Evolutionary conservation across 2,113 vertebrate species (phyloP).

Genomic region (Elephas maximus): DNA sequence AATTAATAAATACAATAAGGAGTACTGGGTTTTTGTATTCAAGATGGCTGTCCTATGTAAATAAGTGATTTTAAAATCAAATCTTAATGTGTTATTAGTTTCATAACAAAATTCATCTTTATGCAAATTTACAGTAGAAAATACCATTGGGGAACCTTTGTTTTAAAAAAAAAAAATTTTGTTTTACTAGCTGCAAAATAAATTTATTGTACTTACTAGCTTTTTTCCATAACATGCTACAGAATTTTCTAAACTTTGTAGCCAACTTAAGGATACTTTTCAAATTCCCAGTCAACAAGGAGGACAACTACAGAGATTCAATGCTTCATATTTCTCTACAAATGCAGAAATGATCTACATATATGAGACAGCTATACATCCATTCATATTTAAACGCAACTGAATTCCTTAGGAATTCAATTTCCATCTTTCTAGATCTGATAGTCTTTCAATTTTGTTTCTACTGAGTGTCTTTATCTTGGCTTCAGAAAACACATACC

Average conservation of each 20-base stretch:
- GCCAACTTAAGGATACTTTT: slow-evolving; percentile 74
- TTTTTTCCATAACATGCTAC: slow-evolving; percentile 67
- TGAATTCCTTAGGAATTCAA: slow-evolving; percentile 80
- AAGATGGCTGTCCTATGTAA: neutral
- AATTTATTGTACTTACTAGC: slow-evolving; percentile 81
- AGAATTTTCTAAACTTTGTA: slow-evolving; percentile 78
- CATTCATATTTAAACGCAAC: slow-evolving; percentile 86
- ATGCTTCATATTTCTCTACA: slow-evolving; percentile 85
- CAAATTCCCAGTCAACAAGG: slow-evolving; percentile 83
- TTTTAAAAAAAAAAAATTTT: neutral
- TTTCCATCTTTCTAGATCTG: slow-evolving; percentile 79
- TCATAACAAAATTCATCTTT: neutral
- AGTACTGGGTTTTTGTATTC: slow-evolving; percentile 35
- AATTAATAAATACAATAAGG: slow-evolving; percentile 63
- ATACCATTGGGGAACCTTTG: neutral
- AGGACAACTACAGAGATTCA: slow-evolving; percentile 79
- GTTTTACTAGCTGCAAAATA: slow-evolving; percentile 11
- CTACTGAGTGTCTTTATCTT: slow-evolving; percentile 43
- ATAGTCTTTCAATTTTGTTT: slow-evolving; percentile 79
- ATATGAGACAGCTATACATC: slow-evolving; percentile 59
- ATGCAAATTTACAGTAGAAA: slow-evolving; percentile 49
- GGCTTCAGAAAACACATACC: slow-evolving; percentile 6
- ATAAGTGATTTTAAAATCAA: slow-evolving; percentile 51
- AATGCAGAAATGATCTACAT: slow-evolving; percentile 73
- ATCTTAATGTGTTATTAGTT: slow-evolving; percentile 54